phyloP scores from a whole-genome alignment of 2,113 vertebrate species.

The Semicossyphus pulcher region DNA sequence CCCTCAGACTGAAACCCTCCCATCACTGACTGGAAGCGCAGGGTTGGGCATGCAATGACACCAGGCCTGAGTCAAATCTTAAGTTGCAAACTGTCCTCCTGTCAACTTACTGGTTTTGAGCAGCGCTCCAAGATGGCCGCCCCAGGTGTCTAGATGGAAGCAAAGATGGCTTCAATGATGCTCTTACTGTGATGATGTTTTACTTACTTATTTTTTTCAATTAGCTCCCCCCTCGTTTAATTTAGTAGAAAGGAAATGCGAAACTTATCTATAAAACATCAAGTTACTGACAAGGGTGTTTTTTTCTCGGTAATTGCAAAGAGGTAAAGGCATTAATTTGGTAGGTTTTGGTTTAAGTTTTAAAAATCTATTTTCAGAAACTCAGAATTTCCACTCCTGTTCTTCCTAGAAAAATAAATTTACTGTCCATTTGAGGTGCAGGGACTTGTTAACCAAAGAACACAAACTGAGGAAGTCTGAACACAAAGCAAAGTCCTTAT shows the following conservation, averaged over 20 bases:
- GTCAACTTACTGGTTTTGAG: conserved; percentile 26
- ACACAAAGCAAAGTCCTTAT: neutral
- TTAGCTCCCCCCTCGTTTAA: neutral
- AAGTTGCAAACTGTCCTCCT: conserved; percentile 34
- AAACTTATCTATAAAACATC: neutral
- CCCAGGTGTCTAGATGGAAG: conserved; percentile 12
- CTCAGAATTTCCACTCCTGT: neutral
- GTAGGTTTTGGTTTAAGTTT: neutral
- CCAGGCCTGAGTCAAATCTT: conserved; percentile 21
- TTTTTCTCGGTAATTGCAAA: neutral
- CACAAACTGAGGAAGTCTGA: conserved; percentile 11
- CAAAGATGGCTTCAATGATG: conserved; percentile 13
- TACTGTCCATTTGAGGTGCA: conserved; percentile 9
- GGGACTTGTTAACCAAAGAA: conserved; percentile 54
- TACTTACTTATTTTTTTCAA: conserved; percentile 16
- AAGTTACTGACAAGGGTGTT: neutral
- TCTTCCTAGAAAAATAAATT: neutral
- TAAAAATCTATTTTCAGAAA: neutral
- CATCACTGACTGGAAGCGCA: conserved; percentile 22
- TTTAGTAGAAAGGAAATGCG: conserved; percentile 4
- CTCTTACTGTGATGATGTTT: conserved; percentile 18
- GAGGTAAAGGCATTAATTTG: neutral
- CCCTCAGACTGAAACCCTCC: conserved; percentile 34
- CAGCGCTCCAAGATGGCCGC: conserved; percentile 2
- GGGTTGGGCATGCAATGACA: neutral